Evolutionary conservation across 2,797 vertebrate species (phyloP), one percentile per base, ranked within the genome.

Genomic region (Meda fulgida): DNA sequence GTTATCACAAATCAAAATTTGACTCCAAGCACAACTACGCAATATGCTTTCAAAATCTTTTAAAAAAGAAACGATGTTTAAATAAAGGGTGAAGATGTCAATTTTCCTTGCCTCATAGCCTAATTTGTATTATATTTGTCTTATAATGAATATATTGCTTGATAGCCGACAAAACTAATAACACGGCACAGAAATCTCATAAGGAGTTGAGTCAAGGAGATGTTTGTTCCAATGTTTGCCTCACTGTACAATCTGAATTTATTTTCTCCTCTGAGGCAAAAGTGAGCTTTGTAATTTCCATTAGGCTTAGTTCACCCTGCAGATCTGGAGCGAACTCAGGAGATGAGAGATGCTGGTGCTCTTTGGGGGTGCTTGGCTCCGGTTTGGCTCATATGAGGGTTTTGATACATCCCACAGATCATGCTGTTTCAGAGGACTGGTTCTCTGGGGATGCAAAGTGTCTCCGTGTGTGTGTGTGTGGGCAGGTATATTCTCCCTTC

Each of bases 211-310:
- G 70, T 40, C 66, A 81, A 65, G 7, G 1, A 75, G 14, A 38
- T 36, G 21, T 83, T 65, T 83, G 26, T 65, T 82, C 38, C 26
- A 71, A n/a, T 82, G 40, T 51, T 83, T 65, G 23, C 38, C 58
- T 83, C 43, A 73, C 29, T 65, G 70, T 75, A 51, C 55, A 26
- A 26, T 75, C 55, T 51, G 40, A 51, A 31, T 55, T 77, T 16
- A 76, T 76, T 77, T 73, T 70, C 43, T 75, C 58, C n/a, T 85
- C n/a, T 66, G 5, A 81, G 83, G 38, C 70, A 70, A 69, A 70
- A 86, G 63, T 65, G 29, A 82, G 70, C 43, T 83, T 83, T 38
- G 66, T 83, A 29, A 83, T 83, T 83, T 75, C 81, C 71, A 83
- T 83, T 75, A 83, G 71, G 71, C 40, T 75, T 83, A 75, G 81